Base-by-base conservation (phyloP, 2,888 invertebrate genomes). In the Zygothrica quintamaculata region DNA sequence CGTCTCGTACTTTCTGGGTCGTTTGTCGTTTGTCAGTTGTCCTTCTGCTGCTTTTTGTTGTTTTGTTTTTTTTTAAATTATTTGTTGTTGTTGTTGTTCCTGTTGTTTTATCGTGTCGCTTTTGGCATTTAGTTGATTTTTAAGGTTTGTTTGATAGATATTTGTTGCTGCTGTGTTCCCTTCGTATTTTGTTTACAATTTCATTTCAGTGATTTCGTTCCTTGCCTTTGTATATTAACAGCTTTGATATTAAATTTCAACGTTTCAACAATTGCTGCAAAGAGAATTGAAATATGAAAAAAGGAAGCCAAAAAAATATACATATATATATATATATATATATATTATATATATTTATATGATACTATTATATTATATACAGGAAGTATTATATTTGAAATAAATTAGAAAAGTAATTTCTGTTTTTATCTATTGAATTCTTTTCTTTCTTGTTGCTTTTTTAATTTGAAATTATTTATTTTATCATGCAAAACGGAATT, bases 51-150 rank as follows among this genome's bases (percentile, higher is more conserved):
- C 40, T 55, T 46, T 40, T 47, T 56, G 8, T 43, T 56, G 26
- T 26, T n/a, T n/a, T n/a, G n/a, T n/a, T n/a, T n/a, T n/a, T n/a
- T n/a, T n/a, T n/a, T n/a, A n/a, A n/a, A n/a, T n/a, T n/a, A n/a
- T n/a, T n/a, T 50, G 37, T 48, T 65, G 55, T 65, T 55, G 55
- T 62, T 52, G 60, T 67, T 60, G 70, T 57, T 67, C 62, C 59
- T 69, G 22, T 58, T 77, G 57, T 40, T 53, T 25, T 36, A n/a
- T n/a, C 55, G 65, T 22, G 18, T 74, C 75, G 61, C 65, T 71
- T 65, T 82, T n/a, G 79, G 79, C 76, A 69, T 82, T 75, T 65
- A 71, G 61, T 65, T 78, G 66, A 61, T 65, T 70, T 59, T 66
- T 46, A 56, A 58, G 31, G 29, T 57, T 65, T 75, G 25, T 56